These are phyloP conservation scores for Drosophila elegans DNA, from an alignment of 1,140 invertebrate species.

Conservation along the genomic window DNA sequence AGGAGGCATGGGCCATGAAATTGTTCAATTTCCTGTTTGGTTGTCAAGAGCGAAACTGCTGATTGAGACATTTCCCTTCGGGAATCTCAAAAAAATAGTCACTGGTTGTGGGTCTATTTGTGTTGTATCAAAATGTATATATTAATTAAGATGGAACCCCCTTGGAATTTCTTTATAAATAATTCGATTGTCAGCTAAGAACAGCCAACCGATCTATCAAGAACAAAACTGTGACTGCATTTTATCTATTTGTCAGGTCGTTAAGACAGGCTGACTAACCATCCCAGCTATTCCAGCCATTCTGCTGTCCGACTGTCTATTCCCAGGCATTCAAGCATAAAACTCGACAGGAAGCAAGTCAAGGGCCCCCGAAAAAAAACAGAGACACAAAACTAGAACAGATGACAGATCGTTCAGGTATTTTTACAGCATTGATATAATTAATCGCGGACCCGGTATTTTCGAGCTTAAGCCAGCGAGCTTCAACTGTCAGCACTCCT, in stretches of 20 bases:
- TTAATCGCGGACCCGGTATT: conserved; percentile 26
- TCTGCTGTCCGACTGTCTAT: conserved; percentile 30
- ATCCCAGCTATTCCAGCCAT: conserved; percentile 6
- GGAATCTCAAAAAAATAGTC: neutral
- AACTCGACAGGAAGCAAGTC: conserved; percentile 59
- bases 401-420: conserved; percentile 69
- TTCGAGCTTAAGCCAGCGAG: conserved; percentile 33
- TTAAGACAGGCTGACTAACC: conserved; percentile 42
- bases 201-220: conserved; percentile 58
- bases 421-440: conserved; percentile 61
- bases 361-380: conserved; percentile 15
- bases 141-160: conserved; percentile 19
- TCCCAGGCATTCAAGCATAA: conserved; percentile 75
- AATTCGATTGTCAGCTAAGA: conserved; percentile 52
- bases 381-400: conserved; percentile 39
- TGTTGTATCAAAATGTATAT: conserved; percentile 1
- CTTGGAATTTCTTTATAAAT: conserved; percentile 15
- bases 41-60: neutral
- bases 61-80: conserved; percentile 40
- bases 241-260: conserved; percentile 75
- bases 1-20: conserved; percentile 66
- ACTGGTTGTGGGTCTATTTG: neutral
- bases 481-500: conserved; percentile 43
- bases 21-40: conserved; percentile 71
- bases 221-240: conserved; percentile 47